A percentile compares a stretch with the other conserved stretches of the same genome.
These are phyloP conservation scores for Sapayoa aenigma DNA, from an alignment of 2,113 vertebrate species.

Conservation along the genomic window DNA sequence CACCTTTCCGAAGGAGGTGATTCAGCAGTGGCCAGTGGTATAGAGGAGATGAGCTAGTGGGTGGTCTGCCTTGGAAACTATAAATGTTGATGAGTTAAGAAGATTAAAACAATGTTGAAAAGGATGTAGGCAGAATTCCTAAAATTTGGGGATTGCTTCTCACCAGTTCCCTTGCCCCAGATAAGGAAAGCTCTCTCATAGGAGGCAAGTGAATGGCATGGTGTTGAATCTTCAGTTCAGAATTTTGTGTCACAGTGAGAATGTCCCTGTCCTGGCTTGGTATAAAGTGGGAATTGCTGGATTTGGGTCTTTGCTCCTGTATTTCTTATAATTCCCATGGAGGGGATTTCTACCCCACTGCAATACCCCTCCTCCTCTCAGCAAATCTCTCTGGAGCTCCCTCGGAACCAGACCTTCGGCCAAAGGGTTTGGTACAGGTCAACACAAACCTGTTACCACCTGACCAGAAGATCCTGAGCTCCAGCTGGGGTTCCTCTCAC, in stretches of 20 bases:
- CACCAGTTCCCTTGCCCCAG: not conserved
- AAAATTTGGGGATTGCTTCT: not conserved
- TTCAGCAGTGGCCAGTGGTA: not conserved
- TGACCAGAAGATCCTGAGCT: not conserved
- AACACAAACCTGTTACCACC: not conserved
- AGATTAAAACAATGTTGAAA: not conserved
- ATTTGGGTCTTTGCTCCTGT: not conserved
- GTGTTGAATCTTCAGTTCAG: not conserved
- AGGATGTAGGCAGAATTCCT: not conserved
- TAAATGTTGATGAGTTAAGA: rapidly evolving
- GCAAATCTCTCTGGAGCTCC: not conserved
- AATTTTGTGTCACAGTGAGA: not conserved
- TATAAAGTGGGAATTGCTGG: not conserved
- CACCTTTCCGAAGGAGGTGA: not conserved
- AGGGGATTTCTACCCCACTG: not conserved
- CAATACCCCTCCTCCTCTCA: not conserved
- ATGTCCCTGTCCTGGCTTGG: not conserved
- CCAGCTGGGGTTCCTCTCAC: not conserved
- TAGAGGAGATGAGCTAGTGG: not conserved
- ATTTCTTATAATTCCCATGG: not conserved
- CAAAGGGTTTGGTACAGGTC: not conserved
- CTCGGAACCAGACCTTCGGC: not conserved
- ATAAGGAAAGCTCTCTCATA: not conserved
- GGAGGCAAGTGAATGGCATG: rapidly evolving
- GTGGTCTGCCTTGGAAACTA: not conserved